Conservation (phyloP, 2,797 vertebrate genomes). For the Phalanger gymnotis region DNA sequence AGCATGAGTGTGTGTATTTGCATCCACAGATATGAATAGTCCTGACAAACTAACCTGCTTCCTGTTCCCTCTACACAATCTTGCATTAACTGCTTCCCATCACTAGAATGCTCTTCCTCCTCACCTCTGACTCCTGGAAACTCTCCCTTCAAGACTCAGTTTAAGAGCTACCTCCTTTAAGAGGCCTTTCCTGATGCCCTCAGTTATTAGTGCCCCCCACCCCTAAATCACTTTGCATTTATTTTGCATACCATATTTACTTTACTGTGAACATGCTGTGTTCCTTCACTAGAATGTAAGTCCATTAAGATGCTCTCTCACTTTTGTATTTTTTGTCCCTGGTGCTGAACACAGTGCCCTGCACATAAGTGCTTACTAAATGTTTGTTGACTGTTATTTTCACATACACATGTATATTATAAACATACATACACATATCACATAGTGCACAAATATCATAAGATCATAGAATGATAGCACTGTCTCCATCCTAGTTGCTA, state of each 20-base stretch:
- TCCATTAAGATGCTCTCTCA: neutral
- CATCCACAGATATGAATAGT: neutral
- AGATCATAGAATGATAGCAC: neutral
- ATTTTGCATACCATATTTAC: neutral
- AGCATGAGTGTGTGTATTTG: neutral
- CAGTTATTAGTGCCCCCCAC: neutral
- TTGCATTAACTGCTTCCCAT: neutral
- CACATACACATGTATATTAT: neutral
- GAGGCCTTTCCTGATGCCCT: neutral
- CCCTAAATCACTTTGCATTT: neutral
- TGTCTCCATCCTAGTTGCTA: neutral
- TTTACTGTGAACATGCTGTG: neutral
- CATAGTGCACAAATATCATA: neutral
- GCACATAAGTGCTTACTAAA: neutral
- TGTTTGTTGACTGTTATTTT: neutral
- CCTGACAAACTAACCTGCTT: neutral
- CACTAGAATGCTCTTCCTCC: neutral
- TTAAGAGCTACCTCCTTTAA: neutral
- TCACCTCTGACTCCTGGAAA: neutral
- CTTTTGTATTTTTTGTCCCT: neutral
- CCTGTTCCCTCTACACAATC: neutral
- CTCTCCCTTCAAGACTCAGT: neutral
- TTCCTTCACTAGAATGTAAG: neutral
- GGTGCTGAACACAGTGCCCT: neutral
- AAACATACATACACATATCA: neutral